These are phyloP conservation scores for Oscheius onirici DNA, from an alignment of 2,888 invertebrate species.

Conservation along the genomic window DNA sequence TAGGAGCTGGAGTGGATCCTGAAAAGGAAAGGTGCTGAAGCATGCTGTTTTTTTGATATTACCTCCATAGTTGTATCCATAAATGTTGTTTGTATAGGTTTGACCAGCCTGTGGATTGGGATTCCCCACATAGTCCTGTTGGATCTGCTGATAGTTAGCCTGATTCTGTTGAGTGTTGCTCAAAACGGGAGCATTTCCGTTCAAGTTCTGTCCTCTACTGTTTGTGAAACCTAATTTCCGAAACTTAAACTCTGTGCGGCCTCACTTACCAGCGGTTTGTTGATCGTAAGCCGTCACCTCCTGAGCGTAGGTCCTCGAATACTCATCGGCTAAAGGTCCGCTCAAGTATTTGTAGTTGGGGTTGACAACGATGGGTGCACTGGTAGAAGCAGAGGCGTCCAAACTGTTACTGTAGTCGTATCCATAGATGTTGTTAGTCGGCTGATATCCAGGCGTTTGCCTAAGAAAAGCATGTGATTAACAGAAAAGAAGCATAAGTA, in stretches of 20 bases:
- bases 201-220: conserved; percentile 5
- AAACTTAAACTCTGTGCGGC: background rate
- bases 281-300: conserved; percentile 23
- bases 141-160: conserved; percentile 54
- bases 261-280: background rate
- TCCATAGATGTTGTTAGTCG: conserved; percentile 52
- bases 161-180: conserved; percentile 52
- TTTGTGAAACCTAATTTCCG: background rate
- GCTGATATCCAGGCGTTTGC: conserved; percentile 29
- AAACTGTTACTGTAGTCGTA: conserved; percentile 40
- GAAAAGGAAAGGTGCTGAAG: background rate
- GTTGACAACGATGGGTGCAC: conserved; percentile 43
- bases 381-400: conserved; percentile 35
- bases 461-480: conserved; percentile 19
- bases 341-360: conserved; percentile 54
- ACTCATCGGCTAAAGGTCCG: conserved; percentile 46
- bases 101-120: conserved; percentile 23
- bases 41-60: background rate
- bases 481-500: conserved; percentile 16
- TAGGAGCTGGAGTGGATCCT: conserved; percentile 5
- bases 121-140: conserved; percentile 23
- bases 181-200: conserved; percentile 38
- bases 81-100: conserved; percentile 28
- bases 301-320: conserved; percentile 42
- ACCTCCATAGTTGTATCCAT: conserved; percentile 30